Conservation (phyloP, 1,140 invertebrate genomes). For the Rhopalosiphum maidis region DNA sequence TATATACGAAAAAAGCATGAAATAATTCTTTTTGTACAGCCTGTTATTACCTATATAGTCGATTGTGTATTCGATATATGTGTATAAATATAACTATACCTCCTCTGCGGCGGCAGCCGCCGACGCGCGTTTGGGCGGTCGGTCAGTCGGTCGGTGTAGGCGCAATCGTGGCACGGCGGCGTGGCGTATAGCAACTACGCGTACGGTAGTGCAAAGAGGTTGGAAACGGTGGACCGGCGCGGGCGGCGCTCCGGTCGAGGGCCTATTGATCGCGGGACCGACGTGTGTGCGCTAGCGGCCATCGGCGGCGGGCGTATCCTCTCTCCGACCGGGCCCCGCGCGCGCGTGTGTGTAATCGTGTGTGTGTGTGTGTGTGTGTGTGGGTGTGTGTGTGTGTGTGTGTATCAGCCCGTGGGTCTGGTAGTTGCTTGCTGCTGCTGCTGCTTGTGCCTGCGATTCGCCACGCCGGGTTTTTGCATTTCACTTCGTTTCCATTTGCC, state of each 20-base stretch:
- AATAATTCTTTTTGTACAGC: background rate
- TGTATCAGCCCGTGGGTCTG: background rate
- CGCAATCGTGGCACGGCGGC: background rate
- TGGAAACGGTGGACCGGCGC: constrained; percentile 27
- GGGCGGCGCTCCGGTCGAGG: constrained; percentile 43
- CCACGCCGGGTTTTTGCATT: constrained; percentile 46
- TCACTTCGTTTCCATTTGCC: background rate
- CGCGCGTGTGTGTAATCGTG: background rate
- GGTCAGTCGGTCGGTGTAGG: background rate
- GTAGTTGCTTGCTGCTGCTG: constrained; percentile 47
- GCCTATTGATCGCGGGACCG: constrained; percentile 43
- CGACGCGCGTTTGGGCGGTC: background rate
- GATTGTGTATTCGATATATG: background rate
- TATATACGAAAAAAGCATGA: background rate
- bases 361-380: background rate
- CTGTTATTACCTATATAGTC: background rate
- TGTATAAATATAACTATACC: no score
- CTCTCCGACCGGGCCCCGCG: constrained; percentile 27
- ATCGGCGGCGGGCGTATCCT: constrained; percentile 50
- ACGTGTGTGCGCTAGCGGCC: constrained; percentile 16
- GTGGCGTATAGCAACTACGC: background rate
- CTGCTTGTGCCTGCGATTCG: constrained; percentile 28
- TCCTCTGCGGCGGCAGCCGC: no score
- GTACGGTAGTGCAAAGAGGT: constrained; percentile 21
- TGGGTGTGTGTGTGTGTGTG: background rate